Percentiles rank a stretch among this genome's conserved stretches.
Evolutionary conservation across 1,140 invertebrate genomes (phyloP).

Genomic region (Leguminivora glycinivorella): DNA sequence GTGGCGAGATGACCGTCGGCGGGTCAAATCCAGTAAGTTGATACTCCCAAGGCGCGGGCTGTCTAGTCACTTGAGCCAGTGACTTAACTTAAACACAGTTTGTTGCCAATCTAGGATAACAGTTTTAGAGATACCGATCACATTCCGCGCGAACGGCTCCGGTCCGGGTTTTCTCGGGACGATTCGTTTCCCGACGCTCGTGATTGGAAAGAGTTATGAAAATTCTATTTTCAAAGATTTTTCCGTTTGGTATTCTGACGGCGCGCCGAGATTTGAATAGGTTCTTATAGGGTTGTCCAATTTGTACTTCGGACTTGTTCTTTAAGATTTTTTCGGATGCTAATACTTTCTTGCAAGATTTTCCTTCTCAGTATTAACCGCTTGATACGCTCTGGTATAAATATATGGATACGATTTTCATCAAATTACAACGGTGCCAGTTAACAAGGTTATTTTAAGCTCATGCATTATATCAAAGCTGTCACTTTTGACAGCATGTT

Average conservation of each 20-base stretch:
- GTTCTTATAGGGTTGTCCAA: slow-evolving; percentile 21
- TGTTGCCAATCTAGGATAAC: slow-evolving; percentile 28
- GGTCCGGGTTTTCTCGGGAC: slow-evolving; percentile 14
- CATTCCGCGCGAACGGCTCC: slow-evolving; percentile 12
- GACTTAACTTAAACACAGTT: slow-evolving; percentile 26
- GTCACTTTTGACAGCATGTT: no score
- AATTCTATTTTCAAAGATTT: slow-evolving; percentile 28
- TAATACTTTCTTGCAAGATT: not conserved
- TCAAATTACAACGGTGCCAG: no score
- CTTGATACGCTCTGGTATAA: not conserved
- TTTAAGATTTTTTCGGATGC: not conserved
- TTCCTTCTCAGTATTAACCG: not conserved
- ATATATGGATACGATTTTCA: no score
- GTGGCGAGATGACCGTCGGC: slow-evolving; percentile 16
- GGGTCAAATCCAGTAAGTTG: slow-evolving; percentile 17
- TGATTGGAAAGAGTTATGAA: slow-evolving; percentile 24
- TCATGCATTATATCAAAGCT: no score
- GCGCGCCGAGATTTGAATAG: slow-evolving; percentile 13
- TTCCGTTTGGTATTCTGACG: slow-evolving; percentile 15
- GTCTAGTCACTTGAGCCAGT: slow-evolving; percentile 24
- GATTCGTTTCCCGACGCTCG: slow-evolving; percentile 18
- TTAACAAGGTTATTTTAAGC: no score
- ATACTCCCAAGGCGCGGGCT: slow-evolving; percentile 17
- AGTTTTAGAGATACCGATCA: slow-evolving; percentile 22
- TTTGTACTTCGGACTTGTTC: slow-evolving; percentile 6